Conservation (phyloP, 2,888 invertebrate species). For the Drosophila bunnanda region DNA sequence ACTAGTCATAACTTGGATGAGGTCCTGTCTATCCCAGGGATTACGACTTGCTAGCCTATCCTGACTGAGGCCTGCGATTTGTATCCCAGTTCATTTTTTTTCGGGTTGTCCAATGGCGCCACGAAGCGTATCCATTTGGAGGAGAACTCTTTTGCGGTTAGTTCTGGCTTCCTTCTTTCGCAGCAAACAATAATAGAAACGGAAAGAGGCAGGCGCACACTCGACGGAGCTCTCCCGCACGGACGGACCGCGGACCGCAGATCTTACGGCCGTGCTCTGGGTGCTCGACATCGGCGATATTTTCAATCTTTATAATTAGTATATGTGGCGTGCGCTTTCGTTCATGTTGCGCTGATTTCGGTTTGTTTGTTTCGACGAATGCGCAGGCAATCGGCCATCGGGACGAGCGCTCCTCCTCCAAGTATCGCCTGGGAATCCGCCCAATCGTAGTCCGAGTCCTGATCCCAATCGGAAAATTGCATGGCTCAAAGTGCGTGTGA, state of each 20-base stretch:
- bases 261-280: constrained; percentile 68
- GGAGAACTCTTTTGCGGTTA: constrained; percentile 23
- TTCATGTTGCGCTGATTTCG: constrained; percentile 80
- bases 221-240: constrained; percentile 67
- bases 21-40: background rate
- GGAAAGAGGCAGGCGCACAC: constrained; percentile 44
- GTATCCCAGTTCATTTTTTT: background rate
- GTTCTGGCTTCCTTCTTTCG: constrained; percentile 49
- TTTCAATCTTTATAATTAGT: constrained; percentile 80
- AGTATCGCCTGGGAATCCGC: constrained; percentile 27
- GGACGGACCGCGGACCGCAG: constrained; percentile 62
- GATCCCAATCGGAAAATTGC: constrained; percentile 12
- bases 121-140: constrained; percentile 38
- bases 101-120: background rate
- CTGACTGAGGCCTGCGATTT: no score
- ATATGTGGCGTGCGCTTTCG: constrained; percentile 82
- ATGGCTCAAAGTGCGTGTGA: constrained; percentile 73
- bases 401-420: constrained; percentile 25
- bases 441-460: background rate
- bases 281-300: constrained; percentile 66
- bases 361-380: constrained; percentile 54
- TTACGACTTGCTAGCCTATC: background rate
- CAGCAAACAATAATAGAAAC: constrained; percentile 75
- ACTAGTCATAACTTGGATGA: no score
- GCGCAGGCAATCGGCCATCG: constrained; percentile 28